These are phyloP conservation scores for Micromesistius poutassou DNA, from an alignment of 2,797 vertebrate genomes.

Conservation along the genomic window DNA sequence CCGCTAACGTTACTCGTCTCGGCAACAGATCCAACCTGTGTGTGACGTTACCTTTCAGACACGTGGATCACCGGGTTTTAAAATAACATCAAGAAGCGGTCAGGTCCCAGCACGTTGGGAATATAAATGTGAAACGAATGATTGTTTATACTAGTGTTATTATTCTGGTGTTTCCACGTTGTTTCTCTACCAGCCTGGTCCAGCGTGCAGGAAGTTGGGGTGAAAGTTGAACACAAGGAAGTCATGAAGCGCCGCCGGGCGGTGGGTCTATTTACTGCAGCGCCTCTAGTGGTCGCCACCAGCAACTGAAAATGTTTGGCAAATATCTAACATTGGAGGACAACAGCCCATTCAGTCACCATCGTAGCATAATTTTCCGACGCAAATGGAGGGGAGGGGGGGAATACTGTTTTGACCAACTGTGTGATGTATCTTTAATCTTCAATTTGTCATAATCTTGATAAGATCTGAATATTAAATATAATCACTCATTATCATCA, in stretches of 20 bases:
- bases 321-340: background rate
- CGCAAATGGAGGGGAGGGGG: too few relatives aligned
- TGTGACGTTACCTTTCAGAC: background rate
- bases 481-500: background rate
- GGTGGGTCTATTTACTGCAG: background rate
- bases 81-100: background rate
- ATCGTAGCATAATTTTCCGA: too few relatives aligned
- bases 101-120: too few relatives aligned
- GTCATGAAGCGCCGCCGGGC: background rate
- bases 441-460: background rate
- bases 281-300: background rate
- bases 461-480: background rate
- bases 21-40: too few relatives aligned
- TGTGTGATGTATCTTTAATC: background rate
- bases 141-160: background rate
- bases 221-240: background rate
- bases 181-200: background rate
- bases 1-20: too few relatives aligned
- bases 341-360: too few relatives aligned
- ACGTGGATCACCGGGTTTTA: background rate
- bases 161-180: background rate
- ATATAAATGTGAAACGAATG: background rate
- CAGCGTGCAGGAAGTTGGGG: slow-evolving; percentile 1
- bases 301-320: background rate
- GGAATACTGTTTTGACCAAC: too few relatives aligned